Evolutionary conservation across 2,888 invertebrate species (phyloP).

Genomic region (Quadriops clusia): DNA sequence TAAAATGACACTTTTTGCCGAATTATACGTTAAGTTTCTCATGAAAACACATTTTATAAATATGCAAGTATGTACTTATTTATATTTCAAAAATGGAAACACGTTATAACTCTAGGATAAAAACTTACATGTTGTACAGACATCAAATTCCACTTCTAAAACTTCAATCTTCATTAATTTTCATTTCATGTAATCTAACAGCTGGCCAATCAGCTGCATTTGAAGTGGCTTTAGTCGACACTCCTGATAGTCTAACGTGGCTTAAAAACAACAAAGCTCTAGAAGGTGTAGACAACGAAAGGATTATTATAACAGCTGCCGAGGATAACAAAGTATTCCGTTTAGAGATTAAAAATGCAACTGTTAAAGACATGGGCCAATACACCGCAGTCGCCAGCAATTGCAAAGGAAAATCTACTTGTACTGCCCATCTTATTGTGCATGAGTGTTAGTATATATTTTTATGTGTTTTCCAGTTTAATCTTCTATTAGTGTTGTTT

Average conservation of each 20-base stretch:
- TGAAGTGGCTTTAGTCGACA: constrained; percentile 60
- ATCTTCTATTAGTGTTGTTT: constrained; percentile 6
- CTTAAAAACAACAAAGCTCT: constrained; percentile 78
- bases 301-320: constrained; percentile 50
- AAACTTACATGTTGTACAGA: too few species aligned
- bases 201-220: constrained; percentile 76
- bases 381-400: constrained; percentile 85
- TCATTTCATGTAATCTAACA: too few species aligned
- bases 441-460: constrained; percentile 57
- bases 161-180: too few species aligned
- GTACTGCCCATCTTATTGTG: constrained; percentile 79
- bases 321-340: constrained; percentile 52
- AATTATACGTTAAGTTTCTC: too few species aligned
- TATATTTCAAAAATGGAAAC: too few species aligned
- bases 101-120: too few species aligned
- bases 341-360: constrained; percentile 63
- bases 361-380: constrained; percentile 69
- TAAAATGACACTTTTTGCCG: too few species aligned
- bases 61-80: too few species aligned
- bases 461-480: constrained; percentile 1
- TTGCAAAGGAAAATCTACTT: constrained; percentile 64
- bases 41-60: too few species aligned
- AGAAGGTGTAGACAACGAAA: constrained; percentile 55
- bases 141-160: too few species aligned
- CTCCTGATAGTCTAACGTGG: constrained; percentile 63